phyloP scores from a whole-genome alignment of 2,113 vertebrate species.

The Chrysochloris asiatica region DNA sequence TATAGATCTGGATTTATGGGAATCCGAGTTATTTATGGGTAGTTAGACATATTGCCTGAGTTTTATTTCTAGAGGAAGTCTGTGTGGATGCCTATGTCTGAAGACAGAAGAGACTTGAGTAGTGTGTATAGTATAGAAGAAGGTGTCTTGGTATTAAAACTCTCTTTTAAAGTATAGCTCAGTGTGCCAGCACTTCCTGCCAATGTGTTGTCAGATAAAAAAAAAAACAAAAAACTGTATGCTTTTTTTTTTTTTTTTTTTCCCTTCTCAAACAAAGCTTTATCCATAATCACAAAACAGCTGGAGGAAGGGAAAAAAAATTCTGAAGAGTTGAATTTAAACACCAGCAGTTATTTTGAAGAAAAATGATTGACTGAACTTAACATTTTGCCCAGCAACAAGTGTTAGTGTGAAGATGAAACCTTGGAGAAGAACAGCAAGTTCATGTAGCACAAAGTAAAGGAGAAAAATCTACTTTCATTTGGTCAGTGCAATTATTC shows the following conservation, averaged over 20 bases:
- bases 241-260: neutral
- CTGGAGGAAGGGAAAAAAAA: slow-evolving; percentile 5
- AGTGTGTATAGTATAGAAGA: neutral
- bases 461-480: neutral
- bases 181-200: neutral
- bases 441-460: slow-evolving; percentile 12
- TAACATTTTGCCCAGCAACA: slow-evolving; percentile 31
- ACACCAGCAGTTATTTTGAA: slow-evolving; percentile 60
- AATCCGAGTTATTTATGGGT: neutral
- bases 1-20: neutral
- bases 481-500: neutral
- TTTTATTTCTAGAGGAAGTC: slow-evolving; percentile 18
- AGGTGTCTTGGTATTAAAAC: slow-evolving; percentile 6
- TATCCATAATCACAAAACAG: slow-evolving; percentile 46
- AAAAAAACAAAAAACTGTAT: neutral
- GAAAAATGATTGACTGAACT: slow-evolving; percentile 51
- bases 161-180: neutral
- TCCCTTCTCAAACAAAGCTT: slow-evolving; percentile 38
- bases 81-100: neutral
- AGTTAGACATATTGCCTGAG: neutral
- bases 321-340: slow-evolving; percentile 12
- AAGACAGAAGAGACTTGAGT: neutral
- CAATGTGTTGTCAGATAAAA: neutral
- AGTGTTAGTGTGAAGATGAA: slow-evolving; percentile 27
- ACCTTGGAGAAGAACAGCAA: neutral